These are phyloP conservation scores for Bos javanicus DNA, from an alignment of 2,113 vertebrate species.

Conservation along the genomic window DNA sequence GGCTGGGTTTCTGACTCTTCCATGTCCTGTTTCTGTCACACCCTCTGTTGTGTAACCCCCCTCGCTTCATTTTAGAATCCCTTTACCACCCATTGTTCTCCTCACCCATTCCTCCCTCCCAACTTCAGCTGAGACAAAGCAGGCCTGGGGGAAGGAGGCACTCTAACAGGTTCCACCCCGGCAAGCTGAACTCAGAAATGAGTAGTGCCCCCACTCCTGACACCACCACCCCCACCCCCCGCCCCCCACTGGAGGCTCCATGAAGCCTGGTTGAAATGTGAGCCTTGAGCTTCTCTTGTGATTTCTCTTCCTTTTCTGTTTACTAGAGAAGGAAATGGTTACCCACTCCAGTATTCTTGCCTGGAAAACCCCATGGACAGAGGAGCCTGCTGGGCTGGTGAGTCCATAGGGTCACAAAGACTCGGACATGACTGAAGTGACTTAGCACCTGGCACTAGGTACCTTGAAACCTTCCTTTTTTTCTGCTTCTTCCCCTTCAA, in stretches of 20 bases:
- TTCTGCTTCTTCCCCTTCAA: not conserved
- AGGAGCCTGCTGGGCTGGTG: not conserved
- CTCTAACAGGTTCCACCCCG: too few relatives aligned
- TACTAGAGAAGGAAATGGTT: not conserved
- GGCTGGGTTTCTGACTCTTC: not conserved
- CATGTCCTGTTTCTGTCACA: not conserved
- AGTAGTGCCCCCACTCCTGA: not conserved
- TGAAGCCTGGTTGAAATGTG: not conserved
- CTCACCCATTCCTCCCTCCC: too few relatives aligned
- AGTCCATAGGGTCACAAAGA: not conserved
- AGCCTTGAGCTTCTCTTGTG: not conserved
- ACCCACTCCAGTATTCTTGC: not conserved
- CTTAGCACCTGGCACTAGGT: not conserved
- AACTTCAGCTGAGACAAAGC: not conserved
- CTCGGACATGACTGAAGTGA: not conserved
- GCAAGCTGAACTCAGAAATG: not conserved
- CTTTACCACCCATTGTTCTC: not conserved
- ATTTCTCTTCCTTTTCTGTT: not conserved
- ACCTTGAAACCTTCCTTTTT: not conserved
- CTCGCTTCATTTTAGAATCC: not conserved
- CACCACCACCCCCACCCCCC: not conserved
- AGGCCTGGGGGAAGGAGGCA: not conserved
- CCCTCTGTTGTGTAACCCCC: not conserved
- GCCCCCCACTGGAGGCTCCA: accelerated
- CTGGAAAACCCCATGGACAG: not conserved